A percentile compares a stretch with the other conserved stretches of the same genome.
Evolutionary conservation across 2,888 invertebrate genomes (phyloP).

Genomic region (Eupeodes luniger): DNA sequence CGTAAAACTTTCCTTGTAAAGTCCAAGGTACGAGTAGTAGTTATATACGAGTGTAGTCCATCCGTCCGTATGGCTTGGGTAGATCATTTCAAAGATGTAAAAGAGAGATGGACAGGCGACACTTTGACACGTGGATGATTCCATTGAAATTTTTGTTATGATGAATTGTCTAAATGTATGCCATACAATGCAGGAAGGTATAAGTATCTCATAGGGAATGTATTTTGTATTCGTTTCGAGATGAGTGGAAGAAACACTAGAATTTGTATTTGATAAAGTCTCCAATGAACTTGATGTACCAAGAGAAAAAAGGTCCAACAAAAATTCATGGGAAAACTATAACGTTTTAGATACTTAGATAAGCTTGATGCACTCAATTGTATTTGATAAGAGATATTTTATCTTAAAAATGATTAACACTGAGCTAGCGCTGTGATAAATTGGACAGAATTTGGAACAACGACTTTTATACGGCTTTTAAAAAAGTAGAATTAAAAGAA

Average conservation of each 20-base stretch:
- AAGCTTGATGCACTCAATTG: no score
- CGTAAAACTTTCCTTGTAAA: constrained; percentile 66
- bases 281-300: not conserved
- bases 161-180: constrained; percentile 45
- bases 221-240: not conserved
- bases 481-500: no score
- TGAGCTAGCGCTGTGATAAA: no score
- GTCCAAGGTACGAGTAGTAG: constrained; percentile 2
- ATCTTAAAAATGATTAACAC: no score
- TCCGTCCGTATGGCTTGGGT: constrained; percentile 49
- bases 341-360: no score
- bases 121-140: constrained; percentile 76
- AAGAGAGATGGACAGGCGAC: constrained; percentile 73
- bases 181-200: not conserved
- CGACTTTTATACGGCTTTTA: no score
- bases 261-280: constrained; percentile 19
- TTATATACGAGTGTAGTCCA: constrained; percentile 10
- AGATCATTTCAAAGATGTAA: constrained; percentile 67
- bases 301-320: no score
- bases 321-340: no score
- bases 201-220: not conserved
- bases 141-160: constrained; percentile 69
- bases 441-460: no score
- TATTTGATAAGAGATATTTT: no score
- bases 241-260: not conserved